These are phyloP conservation scores for Pyrgilauda ruficollis DNA, from an alignment of 2,113 vertebrate genomes.

Conservation along the genomic window DNA sequence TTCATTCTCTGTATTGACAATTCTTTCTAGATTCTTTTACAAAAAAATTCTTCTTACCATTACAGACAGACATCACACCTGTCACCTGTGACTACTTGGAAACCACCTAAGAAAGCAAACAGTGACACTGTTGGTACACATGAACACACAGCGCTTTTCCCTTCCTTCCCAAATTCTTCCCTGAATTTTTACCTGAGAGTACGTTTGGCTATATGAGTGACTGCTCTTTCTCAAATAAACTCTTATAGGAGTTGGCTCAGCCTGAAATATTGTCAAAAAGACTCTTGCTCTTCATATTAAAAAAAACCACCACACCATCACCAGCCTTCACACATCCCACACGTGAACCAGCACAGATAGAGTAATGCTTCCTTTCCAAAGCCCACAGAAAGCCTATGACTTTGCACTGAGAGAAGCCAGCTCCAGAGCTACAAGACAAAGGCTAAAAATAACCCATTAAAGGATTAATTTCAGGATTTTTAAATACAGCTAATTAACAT, in stretches of 20 bases:
- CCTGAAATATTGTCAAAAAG: background rate
- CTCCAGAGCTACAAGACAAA: background rate
- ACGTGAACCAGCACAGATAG: background rate
- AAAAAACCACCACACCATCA: background rate
- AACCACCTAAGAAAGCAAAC: background rate
- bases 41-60: background rate
- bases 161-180: background rate
- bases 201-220: background rate
- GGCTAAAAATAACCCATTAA: slow-evolving; percentile 44
- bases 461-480: slow-evolving; percentile 36
- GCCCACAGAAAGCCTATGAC: background rate
- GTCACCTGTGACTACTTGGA: background rate
- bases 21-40: background rate
- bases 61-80: background rate
- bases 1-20: background rate
- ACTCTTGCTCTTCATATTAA: background rate
- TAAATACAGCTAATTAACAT: slow-evolving; percentile 26
- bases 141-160: background rate
- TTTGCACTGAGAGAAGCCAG: background rate
- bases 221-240: background rate
- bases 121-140: background rate
- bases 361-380: background rate
- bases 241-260: background rate
- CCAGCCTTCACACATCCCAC: background rate
- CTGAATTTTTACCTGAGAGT: background rate